These are phyloP conservation scores for Holacanthus passer DNA, from an alignment of 2,113 vertebrate species.

Conservation along the genomic window DNA sequence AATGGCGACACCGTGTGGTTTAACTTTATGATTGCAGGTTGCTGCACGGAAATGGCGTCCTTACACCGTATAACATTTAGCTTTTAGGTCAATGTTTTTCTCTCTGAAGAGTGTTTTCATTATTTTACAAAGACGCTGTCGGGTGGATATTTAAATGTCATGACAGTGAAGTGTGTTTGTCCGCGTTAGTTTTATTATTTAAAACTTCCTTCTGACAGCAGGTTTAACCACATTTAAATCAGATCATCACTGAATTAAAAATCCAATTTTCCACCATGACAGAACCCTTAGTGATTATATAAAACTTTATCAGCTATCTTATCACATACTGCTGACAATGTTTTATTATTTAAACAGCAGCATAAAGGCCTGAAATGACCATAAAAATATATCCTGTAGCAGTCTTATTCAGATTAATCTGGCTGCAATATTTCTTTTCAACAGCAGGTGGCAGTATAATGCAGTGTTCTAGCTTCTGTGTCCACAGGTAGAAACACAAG, in stretches of 20 bases:
- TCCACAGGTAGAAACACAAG: neutral
- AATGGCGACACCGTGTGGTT: constrained; percentile 60
- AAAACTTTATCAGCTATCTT: neutral
- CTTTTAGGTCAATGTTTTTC: neutral
- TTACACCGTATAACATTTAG: too few species aligned
- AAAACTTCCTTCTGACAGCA: neutral
- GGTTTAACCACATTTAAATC: constrained; percentile 56
- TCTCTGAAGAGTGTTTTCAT: neutral
- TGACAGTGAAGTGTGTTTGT: neutral
- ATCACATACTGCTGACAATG: neutral
- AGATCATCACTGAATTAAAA: neutral
- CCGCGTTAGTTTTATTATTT: neutral
- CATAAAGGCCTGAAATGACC: neutral
- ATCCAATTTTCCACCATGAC: neutral
- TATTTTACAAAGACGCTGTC: neutral
- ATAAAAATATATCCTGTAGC: neutral
- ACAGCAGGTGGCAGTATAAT: constrained; percentile 61
- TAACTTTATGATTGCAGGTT: neutral
- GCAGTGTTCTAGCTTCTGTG: constrained; percentile 28
- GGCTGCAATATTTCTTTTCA: neutral
- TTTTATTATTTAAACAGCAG: too few species aligned
- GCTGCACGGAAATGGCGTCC: constrained; percentile 24
- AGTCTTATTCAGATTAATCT: neutral
- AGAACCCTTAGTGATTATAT: neutral
- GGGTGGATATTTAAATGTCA: neutral